Percentiles rank a stretch among this genome's conserved stretches.
Conservation (phyloP, 2,797 vertebrate genomes). For the Poecilia gillii region DNA sequence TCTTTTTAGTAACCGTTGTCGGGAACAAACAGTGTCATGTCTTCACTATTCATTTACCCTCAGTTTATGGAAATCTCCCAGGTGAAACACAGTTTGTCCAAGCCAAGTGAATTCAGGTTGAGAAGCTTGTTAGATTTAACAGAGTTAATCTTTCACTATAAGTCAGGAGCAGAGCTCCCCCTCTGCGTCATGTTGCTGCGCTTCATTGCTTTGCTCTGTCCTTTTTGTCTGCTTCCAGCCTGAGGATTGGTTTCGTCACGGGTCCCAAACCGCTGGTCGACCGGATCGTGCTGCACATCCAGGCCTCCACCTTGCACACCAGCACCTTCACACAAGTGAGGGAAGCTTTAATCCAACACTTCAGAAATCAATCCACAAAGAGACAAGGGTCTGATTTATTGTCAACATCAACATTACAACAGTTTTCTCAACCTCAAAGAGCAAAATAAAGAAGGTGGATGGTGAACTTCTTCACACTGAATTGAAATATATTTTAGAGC, state of each 20-base stretch:
- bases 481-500: conserved; percentile 6
- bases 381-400: not conserved
- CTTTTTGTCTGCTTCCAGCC: conserved; percentile 66
- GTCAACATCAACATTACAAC: not conserved
- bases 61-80: not conserved
- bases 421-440: not conserved
- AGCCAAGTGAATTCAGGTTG: not conserved
- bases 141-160: conserved; percentile 13
- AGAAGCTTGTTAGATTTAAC: not conserved
- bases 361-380: not conserved
- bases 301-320: conserved; percentile 90
- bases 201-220: not conserved
- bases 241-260: conserved; percentile 92
- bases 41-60: not conserved
- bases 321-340: conserved; percentile 94
- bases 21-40: not conserved
- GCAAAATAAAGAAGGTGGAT: not conserved
- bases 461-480: not conserved
- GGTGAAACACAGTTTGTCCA: not conserved
- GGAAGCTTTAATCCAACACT: not conserved
- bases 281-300: conserved; percentile 89
- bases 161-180: not conserved
- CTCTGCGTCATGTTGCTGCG: not conserved
- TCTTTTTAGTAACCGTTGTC: not conserved
- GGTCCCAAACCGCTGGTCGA: conserved; percentile 92